Conservation (phyloP, 1,140 invertebrate species). For the Philopotamus ludificatus region DNA sequence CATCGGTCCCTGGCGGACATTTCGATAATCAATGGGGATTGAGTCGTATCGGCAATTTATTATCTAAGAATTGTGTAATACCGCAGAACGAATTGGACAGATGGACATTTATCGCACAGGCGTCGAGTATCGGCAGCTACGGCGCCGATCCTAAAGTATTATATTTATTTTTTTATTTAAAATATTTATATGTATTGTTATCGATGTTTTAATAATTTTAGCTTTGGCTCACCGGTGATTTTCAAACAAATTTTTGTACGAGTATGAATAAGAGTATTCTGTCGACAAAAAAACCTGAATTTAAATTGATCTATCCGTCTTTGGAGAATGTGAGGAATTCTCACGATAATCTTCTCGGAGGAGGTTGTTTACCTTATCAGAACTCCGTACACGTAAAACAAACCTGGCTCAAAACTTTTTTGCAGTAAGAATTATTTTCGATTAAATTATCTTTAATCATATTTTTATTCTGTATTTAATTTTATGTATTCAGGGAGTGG, state of each 20-base stretch:
- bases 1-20: conserved; percentile 81
- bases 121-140: conserved; percentile 87
- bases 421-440: conserved; percentile 71
- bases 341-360: conserved; percentile 80
- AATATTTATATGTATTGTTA: background rate
- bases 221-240: conserved; percentile 53
- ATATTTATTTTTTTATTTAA: conserved; percentile 18
- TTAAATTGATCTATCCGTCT: conserved; percentile 56
- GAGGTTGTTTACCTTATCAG: conserved; percentile 87
- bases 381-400: conserved; percentile 81
- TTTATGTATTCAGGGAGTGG: conserved; percentile 73
- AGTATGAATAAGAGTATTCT: conserved; percentile 44
- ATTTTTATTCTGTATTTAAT: background rate
- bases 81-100: conserved; percentile 54
- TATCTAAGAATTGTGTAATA: conserved; percentile 63
- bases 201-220: conserved; percentile 38
- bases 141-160: conserved; percentile 57
- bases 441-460: background rate
- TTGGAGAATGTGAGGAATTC: conserved; percentile 78
- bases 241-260: conserved; percentile 49
- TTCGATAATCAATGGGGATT: conserved; percentile 71
- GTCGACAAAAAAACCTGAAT: conserved; percentile 47
- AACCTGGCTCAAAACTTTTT: conserved; percentile 72
- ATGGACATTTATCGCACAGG: conserved; percentile 71
- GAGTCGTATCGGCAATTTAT: conserved; percentile 63